These are phyloP conservation scores for Saxidomus purpurata DNA, from an alignment of 1,140 invertebrate species.

Conservation along the genomic window DNA sequence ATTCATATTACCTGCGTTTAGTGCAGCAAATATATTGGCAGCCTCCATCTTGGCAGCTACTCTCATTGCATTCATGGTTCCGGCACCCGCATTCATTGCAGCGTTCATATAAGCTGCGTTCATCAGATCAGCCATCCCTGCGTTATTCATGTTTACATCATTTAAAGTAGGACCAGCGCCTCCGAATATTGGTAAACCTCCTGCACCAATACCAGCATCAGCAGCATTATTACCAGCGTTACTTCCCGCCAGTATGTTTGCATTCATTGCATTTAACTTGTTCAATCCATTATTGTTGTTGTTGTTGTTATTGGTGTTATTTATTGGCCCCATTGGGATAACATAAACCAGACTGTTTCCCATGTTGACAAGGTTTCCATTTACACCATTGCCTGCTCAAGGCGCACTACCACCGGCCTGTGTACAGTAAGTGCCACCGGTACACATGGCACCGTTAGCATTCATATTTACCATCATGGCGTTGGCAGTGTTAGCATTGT, in stretches of 20 bases:
- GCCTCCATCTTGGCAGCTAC: neutral
- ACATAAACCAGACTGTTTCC: neutral
- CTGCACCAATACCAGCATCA: neutral
- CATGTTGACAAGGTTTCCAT: neutral
- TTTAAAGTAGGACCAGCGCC: neutral
- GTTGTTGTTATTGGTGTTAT: constrained; percentile 13
- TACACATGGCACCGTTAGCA: neutral
- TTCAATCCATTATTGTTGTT: constrained; percentile 10
- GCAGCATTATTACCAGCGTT: neutral
- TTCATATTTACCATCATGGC: neutral
- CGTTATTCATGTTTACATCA: neutral
- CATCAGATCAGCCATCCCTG: neutral
- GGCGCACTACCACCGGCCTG: neutral
- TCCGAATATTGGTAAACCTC: neutral
- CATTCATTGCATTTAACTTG: neutral
- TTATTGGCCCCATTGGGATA: neutral
- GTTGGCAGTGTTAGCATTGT: neutral
- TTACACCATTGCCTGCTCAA: neutral
- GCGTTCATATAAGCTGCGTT: neutral
- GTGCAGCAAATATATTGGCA: neutral
- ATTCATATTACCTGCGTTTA: neutral
- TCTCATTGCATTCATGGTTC: neutral
- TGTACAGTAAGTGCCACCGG: neutral
- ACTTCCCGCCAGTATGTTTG: neutral
- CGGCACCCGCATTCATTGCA: neutral